Evolutionary conservation across 2,113 vertebrate genomes (phyloP).

Genomic region (Pardalotus punctatus): DNA sequence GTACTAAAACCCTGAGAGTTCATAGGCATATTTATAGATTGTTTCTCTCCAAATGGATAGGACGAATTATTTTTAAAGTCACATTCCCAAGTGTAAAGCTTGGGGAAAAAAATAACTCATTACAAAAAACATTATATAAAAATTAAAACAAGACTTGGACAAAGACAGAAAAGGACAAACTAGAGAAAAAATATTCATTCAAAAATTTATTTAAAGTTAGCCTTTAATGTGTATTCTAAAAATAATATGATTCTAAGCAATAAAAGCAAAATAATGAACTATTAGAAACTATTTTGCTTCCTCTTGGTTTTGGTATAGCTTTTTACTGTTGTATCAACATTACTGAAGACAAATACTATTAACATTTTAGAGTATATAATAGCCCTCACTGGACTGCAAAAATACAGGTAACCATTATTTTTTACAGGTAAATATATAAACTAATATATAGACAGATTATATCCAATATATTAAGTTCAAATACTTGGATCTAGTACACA

Average conservation of each 20-base stretch:
- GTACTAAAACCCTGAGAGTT: neutral
- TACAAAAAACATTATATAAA: neutral
- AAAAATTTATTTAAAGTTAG: neutral
- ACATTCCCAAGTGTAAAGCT: neutral
- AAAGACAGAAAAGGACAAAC: neutral
- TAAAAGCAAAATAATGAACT: neutral
- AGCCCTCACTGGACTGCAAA: neutral
- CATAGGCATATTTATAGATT: conserved; percentile 21
- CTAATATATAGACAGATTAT: neutral
- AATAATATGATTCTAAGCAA: neutral
- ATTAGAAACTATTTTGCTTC: neutral
- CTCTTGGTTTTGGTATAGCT: neutral
- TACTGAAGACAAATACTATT: neutral
- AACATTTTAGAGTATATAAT: neutral
- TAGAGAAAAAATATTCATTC: neutral
- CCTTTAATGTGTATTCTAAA: neutral
- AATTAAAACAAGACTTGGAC: neutral
- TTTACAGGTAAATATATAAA: neutral
- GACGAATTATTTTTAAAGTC: conserved; percentile 9
- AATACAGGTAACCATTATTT: neutral
- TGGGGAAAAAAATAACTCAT: neutral
- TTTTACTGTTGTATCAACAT: neutral
- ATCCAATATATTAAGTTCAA: neutral
- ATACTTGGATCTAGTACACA: neutral
- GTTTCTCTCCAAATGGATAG: neutral